A percentile compares a stretch with the other conserved stretches of the same genome.
Conservation (phyloP, 2,113 vertebrate genomes). For the Electrona antarctica region DNA sequence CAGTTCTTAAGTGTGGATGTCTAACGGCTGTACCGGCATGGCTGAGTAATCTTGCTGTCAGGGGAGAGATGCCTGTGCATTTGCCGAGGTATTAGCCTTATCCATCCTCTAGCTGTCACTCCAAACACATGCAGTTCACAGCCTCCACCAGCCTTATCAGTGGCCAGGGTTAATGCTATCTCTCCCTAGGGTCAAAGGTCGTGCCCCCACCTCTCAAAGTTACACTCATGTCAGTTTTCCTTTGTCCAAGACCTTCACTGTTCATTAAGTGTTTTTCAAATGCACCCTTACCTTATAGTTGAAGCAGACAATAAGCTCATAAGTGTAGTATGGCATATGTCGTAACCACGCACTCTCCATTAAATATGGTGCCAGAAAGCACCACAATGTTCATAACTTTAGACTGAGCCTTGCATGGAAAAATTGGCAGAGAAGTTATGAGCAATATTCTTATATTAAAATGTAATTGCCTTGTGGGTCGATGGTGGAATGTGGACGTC, state of each 20-base stretch:
- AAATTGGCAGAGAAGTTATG: too few relatives aligned
- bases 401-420: too few relatives aligned
- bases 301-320: too few relatives aligned
- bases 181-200: conserved; percentile 36
- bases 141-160: conserved; percentile 21
- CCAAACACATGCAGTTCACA: conserved; percentile 36
- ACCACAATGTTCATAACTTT: too few relatives aligned
- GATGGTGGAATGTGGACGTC: too few relatives aligned
- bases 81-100: conserved; percentile 60
- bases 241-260: conserved; percentile 2
- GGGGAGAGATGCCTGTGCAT: conserved; percentile 51
- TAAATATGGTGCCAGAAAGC: conserved; percentile 22
- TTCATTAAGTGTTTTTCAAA: conserved; percentile 1
- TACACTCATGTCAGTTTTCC: conserved; percentile 27
- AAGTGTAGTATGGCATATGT: conserved; percentile 6
- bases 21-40: conserved; percentile 48
- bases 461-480: too few relatives aligned
- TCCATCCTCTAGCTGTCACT: conserved; percentile 56
- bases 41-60: conserved; percentile 63
- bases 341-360: conserved; percentile 48
- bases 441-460: too few relatives aligned
- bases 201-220: conserved; percentile 7
- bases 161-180: conserved; percentile 32
- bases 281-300: too few relatives aligned
- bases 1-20: conserved; percentile 48